Evolutionary conservation across 2,797 vertebrate species (phyloP).

Genomic region (Adrianichthys oophorus): DNA sequence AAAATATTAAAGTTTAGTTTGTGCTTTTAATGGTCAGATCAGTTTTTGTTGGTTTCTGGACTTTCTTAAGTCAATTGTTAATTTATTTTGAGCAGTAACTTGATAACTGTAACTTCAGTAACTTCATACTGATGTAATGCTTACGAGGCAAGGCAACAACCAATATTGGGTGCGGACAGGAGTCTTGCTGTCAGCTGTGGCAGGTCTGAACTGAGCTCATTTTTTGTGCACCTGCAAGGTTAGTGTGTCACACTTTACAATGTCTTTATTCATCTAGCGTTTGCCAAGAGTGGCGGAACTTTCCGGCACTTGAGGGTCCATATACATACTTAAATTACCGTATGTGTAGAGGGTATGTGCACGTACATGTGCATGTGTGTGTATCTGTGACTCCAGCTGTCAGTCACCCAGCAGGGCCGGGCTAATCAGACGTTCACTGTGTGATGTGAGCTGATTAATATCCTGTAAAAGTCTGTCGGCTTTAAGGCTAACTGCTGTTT

Average conservation of each 20-base stretch:
- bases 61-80: no score
- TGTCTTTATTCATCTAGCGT: conserved; percentile 3
- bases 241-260: conserved; percentile 19
- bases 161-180: no score
- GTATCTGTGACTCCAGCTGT: conserved; percentile 36
- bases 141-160: no score
- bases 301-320: conserved; percentile 8
- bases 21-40: no score
- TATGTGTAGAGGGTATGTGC: neutral
- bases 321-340: conserved; percentile 1
- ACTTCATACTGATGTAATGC: no score
- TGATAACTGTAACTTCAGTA: no score
- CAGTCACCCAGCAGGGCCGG: conserved; percentile 65
- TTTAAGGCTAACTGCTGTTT: conserved; percentile 67
- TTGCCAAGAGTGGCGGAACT: neutral
- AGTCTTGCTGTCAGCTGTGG: no score
- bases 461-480: conserved; percentile 66
- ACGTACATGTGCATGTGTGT: conserved; percentile 11
- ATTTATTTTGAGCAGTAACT: no score
- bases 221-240: conserved; percentile 3
- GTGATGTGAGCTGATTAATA: conserved; percentile 70
- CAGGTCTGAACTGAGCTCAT: neutral
- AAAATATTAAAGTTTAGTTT: no score
- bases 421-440: conserved; percentile 68
- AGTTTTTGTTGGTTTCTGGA: no score